Evolutionary conservation across 2,888 invertebrate genomes (phyloP).

Genomic region (Copidosoma aretas): DNA sequence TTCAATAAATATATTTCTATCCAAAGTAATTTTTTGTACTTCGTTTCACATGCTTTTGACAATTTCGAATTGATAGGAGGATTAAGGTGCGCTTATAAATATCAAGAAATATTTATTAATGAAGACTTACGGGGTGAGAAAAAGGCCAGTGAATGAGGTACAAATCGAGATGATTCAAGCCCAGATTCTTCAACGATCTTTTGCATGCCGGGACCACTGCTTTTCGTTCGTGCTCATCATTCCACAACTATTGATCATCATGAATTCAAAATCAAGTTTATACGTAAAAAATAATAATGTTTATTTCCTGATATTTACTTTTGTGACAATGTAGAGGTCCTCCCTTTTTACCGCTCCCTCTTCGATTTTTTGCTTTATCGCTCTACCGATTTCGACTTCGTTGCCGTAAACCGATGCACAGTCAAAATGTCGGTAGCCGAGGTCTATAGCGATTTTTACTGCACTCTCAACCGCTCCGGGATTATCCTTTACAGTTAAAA

Average conservation of each 20-base stretch:
- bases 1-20: too few relatives aligned
- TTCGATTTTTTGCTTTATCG: slow-evolving; percentile 59
- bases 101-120: too few relatives aligned
- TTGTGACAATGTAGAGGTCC: slow-evolving; percentile 61
- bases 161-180: slow-evolving; percentile 77
- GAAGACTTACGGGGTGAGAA: slow-evolving; percentile 63
- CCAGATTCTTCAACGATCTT: slow-evolving; percentile 59
- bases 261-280: neutral
- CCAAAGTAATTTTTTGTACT: too few relatives aligned
- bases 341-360: slow-evolving; percentile 61
- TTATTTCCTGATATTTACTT: slow-evolving; percentile 48
- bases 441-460: slow-evolving; percentile 67
- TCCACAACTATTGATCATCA: slow-evolving; percentile 62
- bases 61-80: neutral
- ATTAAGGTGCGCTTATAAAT: neutral
- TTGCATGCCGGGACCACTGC: slow-evolving; percentile 48
- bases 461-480: slow-evolving; percentile 62
- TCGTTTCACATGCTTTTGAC: too few relatives aligned
- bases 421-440: slow-evolving; percentile 73
- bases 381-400: slow-evolving; percentile 61
- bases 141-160: slow-evolving; percentile 93
- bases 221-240: slow-evolving; percentile 68
- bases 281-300: neutral
- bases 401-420: slow-evolving; percentile 64
- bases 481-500: slow-evolving; percentile 55